Conservation (phyloP, 2,113 vertebrate species). For the Miniopterus natalensis region DNA sequence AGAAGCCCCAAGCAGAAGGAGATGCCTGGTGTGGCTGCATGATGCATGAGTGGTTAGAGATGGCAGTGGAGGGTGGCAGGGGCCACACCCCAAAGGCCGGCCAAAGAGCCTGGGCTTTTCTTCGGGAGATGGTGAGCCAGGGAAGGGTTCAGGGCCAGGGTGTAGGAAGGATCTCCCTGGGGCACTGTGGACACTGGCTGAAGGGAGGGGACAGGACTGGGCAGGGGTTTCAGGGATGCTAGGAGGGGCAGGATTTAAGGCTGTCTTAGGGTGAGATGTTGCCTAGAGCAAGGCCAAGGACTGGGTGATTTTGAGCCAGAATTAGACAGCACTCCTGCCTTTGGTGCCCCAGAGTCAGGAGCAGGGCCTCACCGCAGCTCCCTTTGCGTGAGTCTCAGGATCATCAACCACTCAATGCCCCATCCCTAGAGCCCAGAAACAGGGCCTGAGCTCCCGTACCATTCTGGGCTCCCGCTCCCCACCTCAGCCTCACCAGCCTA, state of each 20-base stretch:
- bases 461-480: background rate
- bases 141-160: background rate
- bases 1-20: background rate
- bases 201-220: background rate
- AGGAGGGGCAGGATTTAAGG: background rate
- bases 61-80: background rate
- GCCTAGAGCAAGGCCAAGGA: background rate
- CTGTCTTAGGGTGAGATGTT: accelerated
- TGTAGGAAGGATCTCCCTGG: background rate
- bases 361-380: accelerated
- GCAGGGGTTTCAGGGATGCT: background rate
- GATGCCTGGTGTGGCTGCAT: too few relatives aligned
- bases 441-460: background rate
- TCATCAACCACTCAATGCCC: background rate
- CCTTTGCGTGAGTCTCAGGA: background rate
- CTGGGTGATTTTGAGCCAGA: background rate
- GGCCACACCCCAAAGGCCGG: background rate
- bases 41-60: background rate
- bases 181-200: background rate
- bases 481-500: background rate
- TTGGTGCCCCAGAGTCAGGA: background rate
- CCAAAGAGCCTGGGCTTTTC: background rate
- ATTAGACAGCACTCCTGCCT: background rate
- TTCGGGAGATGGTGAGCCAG: background rate
- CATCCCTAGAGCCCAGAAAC: background rate